Percentiles rank a stretch among this genome's conserved stretches.
Evolutionary conservation across 2,797 vertebrate species (phyloP).

Genomic region (Delichon dasypus): DNA sequence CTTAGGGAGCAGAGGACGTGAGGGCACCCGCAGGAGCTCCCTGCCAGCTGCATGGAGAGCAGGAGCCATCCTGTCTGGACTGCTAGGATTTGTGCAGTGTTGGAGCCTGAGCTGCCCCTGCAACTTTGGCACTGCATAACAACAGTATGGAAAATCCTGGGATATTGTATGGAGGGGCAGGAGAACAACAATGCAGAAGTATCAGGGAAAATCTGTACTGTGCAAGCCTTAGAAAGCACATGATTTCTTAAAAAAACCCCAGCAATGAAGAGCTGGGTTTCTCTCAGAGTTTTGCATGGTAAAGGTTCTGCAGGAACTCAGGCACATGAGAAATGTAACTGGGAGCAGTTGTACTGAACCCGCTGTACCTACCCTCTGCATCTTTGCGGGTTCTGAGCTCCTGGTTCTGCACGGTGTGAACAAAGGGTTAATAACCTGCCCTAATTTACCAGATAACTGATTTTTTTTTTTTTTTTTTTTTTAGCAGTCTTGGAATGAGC

Average conservation of each 20-base stretch:
- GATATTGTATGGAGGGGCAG: neutral
- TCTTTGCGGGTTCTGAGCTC: neutral
- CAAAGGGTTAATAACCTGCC: neutral
- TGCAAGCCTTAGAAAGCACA: neutral
- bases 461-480: neutral
- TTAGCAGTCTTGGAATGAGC: neutral
- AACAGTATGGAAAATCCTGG: neutral
- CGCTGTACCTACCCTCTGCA: fast-evolving
- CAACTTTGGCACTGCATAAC: neutral
- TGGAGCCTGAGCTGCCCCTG: neutral
- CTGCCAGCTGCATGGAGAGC: neutral
- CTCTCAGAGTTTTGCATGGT: neutral
- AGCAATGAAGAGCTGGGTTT: neutral
- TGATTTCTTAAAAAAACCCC: neutral
- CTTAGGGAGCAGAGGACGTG: neutral
- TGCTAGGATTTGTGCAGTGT: neutral
- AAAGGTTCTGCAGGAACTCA: neutral
- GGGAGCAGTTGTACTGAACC: neutral
- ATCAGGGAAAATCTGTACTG: neutral
- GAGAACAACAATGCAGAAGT: fast-evolving
- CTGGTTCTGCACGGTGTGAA: fast-evolving
- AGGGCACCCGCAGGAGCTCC: neutral
- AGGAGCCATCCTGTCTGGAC: conserved; percentile 3
- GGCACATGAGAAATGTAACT: neutral
- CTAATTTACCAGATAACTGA: neutral